Percentiles rank a stretch among this genome's conserved stretches.
Conservation (phyloP, 2,888 invertebrate species). For the Lottia scabra region DNA sequence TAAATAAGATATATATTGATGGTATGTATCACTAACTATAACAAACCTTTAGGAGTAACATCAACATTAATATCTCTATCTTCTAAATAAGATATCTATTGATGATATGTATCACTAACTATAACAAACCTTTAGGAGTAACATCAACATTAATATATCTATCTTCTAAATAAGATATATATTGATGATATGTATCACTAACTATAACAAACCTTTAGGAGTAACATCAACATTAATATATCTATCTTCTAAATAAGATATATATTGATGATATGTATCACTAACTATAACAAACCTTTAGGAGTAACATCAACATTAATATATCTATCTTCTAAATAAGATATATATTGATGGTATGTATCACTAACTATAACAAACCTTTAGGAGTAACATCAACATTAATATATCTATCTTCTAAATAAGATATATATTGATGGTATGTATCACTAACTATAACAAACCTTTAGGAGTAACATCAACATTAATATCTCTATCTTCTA, state of each 20-base stretch:
- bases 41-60: conserved; percentile 65
- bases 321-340: conserved; percentile 71
- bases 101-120: conserved; percentile 86
- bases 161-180: conserved; percentile 45
- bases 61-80: conserved; percentile 74
- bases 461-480: conserved; percentile 31
- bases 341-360: conserved; percentile 77
- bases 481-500: conserved; percentile 74
- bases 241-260: conserved; percentile 68
- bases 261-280: conserved; percentile 80
- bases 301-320: conserved; percentile 69
- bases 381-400: conserved; percentile 64
- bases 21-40: conserved; percentile 87
- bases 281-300: conserved; percentile 77
- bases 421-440: conserved; percentile 75
- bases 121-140: conserved; percentile 72
- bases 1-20: conserved; percentile 70
- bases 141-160: conserved; percentile 74
- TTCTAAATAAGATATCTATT: conserved; percentile 61
- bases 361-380: conserved; percentile 80
- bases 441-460: conserved; percentile 83
- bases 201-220: conserved; percentile 74
- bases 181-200: conserved; percentile 84
- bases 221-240: conserved; percentile 71
- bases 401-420: conserved; percentile 72